phyloP scores from a whole-genome alignment of 1,140 invertebrate genomes.

The Procambarus clarkii region DNA sequence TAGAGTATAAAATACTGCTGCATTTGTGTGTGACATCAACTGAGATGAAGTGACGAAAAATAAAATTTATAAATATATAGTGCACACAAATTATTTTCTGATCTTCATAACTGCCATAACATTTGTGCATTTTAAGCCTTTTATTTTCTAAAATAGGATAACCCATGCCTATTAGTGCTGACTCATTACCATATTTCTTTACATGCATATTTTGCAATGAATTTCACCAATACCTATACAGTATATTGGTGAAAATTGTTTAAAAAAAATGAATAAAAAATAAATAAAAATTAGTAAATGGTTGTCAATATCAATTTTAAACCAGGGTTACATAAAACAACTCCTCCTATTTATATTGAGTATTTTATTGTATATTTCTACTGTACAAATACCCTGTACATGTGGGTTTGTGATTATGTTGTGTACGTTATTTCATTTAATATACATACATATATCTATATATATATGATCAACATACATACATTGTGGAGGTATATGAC shows the following conservation, averaged over 20 bases:
- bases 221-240: too few species aligned
- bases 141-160: neutral
- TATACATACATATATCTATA: slow-evolving; percentile 71
- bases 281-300: too few species aligned
- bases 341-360: slow-evolving; percentile 48
- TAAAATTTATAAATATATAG: neutral
- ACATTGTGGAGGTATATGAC: slow-evolving; percentile 69
- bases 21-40: neutral
- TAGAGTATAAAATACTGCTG: neutral
- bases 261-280: too few species aligned
- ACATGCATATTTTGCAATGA: too few species aligned
- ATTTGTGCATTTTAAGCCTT: neutral
- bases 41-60: neutral
- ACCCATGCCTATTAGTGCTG: neutral
- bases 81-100: neutral
- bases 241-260: too few species aligned
- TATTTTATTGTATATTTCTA: slow-evolving; percentile 71
- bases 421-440: slow-evolving; percentile 63
- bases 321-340: slow-evolving; percentile 35
- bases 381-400: slow-evolving; percentile 73
- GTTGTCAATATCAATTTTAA: neutral
- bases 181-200: neutral
- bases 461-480: slow-evolving; percentile 68
- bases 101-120: neutral
- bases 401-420: slow-evolving; percentile 68